Conservation (phyloP, 2,113 vertebrate species). For the Cichladusa arquata region DNA sequence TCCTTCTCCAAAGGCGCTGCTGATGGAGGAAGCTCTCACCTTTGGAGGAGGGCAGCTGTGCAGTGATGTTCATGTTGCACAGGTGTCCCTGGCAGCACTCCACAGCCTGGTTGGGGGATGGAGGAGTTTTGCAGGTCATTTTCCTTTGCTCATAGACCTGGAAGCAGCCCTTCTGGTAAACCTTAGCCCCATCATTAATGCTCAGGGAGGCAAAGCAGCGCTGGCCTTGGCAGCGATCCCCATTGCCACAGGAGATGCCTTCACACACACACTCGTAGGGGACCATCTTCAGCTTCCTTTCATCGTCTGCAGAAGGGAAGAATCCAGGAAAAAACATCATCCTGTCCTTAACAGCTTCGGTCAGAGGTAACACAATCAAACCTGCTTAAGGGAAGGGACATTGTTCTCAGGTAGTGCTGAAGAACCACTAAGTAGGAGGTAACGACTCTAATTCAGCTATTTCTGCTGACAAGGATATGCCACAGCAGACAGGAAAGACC, state of each 20-base stretch:
- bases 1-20: rapidly evolving
- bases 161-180: slow-evolving; percentile 97
- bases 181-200: slow-evolving; percentile 79
- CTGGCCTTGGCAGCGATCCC: slow-evolving; percentile 88
- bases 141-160: slow-evolving; percentile 92
- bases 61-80: slow-evolving; percentile 94
- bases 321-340: background rate
- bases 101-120: slow-evolving; percentile 90
- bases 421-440: background rate
- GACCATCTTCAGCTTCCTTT: slow-evolving; percentile 72
- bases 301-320: slow-evolving; percentile 75
- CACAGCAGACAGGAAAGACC: background rate
- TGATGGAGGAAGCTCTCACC: slow-evolving; percentile 55
- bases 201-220: slow-evolving; percentile 93
- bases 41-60: slow-evolving; percentile 84
- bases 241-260: slow-evolving; percentile 86
- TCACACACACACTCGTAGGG: slow-evolving; percentile 93
- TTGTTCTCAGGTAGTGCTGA: background rate
- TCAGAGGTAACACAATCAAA: background rate
- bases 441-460: background rate
- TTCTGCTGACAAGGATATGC: background rate
- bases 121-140: slow-evolving; percentile 95
- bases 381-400: background rate
- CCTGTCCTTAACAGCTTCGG: background rate
- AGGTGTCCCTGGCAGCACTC: slow-evolving; percentile 94